A percentile compares a stretch with the other conserved stretches of the same genome.
Conservation (phyloP, 2,113 vertebrate species). For the Myodes glareolus region DNA sequence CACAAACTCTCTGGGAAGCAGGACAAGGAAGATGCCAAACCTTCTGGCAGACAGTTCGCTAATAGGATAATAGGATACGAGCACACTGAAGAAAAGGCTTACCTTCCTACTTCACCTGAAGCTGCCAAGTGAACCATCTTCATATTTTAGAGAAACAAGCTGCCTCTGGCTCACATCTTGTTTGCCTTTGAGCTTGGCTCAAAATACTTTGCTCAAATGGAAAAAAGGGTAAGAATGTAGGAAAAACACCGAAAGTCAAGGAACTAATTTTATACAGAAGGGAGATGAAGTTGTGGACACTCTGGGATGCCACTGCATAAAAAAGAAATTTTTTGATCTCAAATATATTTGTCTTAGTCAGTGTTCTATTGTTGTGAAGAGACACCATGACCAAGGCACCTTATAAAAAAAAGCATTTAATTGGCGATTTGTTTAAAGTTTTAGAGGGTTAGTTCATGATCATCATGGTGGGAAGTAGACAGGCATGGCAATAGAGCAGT, state of each 20-base stretch:
- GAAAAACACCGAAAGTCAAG: conserved; percentile 45
- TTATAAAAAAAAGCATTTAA: background rate
- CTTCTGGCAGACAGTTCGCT: background rate
- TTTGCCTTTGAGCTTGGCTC: conserved; percentile 41
- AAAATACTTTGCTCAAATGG: conserved; percentile 44
- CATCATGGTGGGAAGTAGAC: background rate
- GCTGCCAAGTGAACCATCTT: conserved; percentile 44
- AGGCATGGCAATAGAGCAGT: too few relatives aligned
- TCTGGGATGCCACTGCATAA: background rate
- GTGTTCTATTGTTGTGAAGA: background rate
- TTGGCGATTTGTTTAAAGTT: background rate
- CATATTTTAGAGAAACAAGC: conserved; percentile 30
- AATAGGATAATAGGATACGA: background rate
- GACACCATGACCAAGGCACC: background rate
- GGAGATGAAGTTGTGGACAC: background rate
- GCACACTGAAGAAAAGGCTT: background rate
- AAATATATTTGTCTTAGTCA: background rate
- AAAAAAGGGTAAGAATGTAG: conserved; percentile 16
- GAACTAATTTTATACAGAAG: conserved; percentile 13
- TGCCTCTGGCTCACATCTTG: conserved; percentile 36
- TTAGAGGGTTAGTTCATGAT: background rate
- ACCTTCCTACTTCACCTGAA: conserved; percentile 30
- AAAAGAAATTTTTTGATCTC: background rate
- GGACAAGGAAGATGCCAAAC: background rate
- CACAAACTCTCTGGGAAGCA: conserved; percentile 31